Evolutionary conservation across 2,113 vertebrate genomes (phyloP).

Genomic region (Enhydra lutris): DNA sequence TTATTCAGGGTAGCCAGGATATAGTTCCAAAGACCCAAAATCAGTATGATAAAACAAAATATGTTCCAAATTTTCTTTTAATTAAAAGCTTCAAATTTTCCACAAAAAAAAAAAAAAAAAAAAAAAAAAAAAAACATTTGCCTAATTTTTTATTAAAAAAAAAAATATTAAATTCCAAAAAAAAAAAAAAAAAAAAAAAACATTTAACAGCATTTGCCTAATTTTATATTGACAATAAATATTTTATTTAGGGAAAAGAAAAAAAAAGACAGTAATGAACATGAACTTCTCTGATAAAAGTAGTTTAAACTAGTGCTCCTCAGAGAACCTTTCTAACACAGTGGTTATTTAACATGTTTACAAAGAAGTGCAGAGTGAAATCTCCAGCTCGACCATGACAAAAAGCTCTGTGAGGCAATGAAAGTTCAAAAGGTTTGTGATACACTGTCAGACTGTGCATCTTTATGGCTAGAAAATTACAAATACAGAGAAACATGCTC

Average conservation of each 20-base stretch:
- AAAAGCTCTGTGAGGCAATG: not conserved
- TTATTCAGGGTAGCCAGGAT: slow-evolving; percentile 61
- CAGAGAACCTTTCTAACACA: not conserved
- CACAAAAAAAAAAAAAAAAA: not conserved
- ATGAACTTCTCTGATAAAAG: slow-evolving; percentile 15
- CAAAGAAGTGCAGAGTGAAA: not conserved
- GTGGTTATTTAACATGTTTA: not conserved
- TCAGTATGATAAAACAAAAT: slow-evolving; percentile 69
- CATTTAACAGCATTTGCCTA: slow-evolving; percentile 47
- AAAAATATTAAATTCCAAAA: too few relatives aligned
- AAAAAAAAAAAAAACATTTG: not conserved
- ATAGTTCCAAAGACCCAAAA: slow-evolving; percentile 46
- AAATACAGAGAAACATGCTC: not conserved
- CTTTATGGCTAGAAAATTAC: not conserved
- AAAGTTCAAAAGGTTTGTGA: not conserved
- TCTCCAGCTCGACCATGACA: not conserved
- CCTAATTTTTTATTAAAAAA: too few relatives aligned
- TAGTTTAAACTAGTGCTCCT: slow-evolving; percentile 19
- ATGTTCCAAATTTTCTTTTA: slow-evolving; percentile 41
- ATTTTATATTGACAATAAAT: slow-evolving; percentile 56
- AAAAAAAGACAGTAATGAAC: not conserved
- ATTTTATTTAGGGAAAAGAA: not conserved
- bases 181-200: not conserved
- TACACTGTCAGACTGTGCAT: not conserved
- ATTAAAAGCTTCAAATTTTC: slow-evolving; percentile 43